These are phyloP conservation scores for Cirrhinus molitorella DNA, from an alignment of 2,797 vertebrate species.

Conservation along the genomic window DNA sequence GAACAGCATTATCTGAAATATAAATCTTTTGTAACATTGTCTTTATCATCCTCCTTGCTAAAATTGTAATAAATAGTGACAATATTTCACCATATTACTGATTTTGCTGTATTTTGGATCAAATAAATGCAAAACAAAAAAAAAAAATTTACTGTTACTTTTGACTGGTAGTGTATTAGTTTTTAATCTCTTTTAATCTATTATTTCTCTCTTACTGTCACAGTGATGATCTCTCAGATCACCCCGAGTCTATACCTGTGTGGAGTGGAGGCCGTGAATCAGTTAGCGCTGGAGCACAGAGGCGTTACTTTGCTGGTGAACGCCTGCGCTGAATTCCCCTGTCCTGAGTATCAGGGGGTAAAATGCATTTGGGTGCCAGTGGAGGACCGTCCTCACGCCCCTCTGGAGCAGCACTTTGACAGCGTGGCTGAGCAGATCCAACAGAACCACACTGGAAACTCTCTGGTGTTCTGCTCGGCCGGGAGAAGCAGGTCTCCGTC, in stretches of 20 bases:
- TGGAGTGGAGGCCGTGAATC: constrained; percentile 68
- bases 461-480: constrained; percentile 75
- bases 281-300: constrained; percentile 63
- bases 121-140: too few species aligned
- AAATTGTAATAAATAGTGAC: too few species aligned
- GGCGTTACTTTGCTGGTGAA: constrained; percentile 75
- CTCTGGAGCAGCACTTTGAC: constrained; percentile 70
- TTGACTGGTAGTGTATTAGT: too few species aligned
- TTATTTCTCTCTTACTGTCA: constrained; percentile 11
- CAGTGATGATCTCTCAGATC: constrained; percentile 73
- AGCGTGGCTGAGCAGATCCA: constrained; percentile 68
- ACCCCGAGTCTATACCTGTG: constrained; percentile 68
- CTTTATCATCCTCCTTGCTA: too few species aligned
- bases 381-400: constrained; percentile 74
- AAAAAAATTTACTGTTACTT: too few species aligned
- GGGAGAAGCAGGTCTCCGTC: constrained; percentile 75
- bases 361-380: constrained; percentile 66
- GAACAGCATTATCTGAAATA: too few species aligned
- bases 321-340: constrained; percentile 60
- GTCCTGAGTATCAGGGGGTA: constrained; percentile 62
- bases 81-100: too few species aligned
- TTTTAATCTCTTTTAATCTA: background rate
- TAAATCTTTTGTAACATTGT: too few species aligned
- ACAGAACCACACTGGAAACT: constrained; percentile 67
- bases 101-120: too few species aligned